Conservation (phyloP, 2,888 invertebrate genomes). For the Eueremaeus valkanovi region DNA sequence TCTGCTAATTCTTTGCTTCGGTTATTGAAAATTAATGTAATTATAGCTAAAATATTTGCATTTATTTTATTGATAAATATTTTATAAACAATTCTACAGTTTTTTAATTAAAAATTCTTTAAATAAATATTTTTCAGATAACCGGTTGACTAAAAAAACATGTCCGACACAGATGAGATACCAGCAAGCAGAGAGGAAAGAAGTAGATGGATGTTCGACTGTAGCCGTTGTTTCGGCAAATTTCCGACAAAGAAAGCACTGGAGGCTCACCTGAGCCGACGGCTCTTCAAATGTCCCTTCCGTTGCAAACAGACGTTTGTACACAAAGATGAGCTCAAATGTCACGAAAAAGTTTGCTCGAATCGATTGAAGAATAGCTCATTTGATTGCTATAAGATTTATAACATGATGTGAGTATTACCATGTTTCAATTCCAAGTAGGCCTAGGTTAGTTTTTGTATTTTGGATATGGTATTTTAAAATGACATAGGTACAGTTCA, state of each 20-base stretch:
- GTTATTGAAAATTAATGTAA: too few species aligned
- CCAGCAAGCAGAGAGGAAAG: neutral
- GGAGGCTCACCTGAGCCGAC: constrained; percentile 14
- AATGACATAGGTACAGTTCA: too few species aligned
- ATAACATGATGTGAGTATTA: constrained; percentile 40
- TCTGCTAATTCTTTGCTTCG: too few species aligned
- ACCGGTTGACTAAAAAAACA: too few species aligned
- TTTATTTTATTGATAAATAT: too few species aligned
- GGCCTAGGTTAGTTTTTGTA: too few species aligned
- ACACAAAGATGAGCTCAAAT: constrained; percentile 29
- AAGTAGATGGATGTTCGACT: constrained; percentile 27
- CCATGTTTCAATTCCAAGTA: too few species aligned
- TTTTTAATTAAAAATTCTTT: too few species aligned
- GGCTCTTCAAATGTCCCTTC: constrained; percentile 39
- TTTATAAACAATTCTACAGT: too few species aligned
- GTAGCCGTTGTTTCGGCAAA: constrained; percentile 34
- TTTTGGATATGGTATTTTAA: too few species aligned
- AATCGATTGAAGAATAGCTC: constrained; percentile 27
- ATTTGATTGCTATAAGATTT: constrained; percentile 39
- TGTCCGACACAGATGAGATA: neutral
- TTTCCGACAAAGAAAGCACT: constrained; percentile 35
- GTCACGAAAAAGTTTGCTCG: constrained; percentile 14
- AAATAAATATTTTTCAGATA: too few species aligned
- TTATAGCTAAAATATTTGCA: too few species aligned
- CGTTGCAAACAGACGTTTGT: constrained; percentile 30